phyloP scores from a whole-genome alignment of 2,113 vertebrate species.

The Daboia siamensis region DNA sequence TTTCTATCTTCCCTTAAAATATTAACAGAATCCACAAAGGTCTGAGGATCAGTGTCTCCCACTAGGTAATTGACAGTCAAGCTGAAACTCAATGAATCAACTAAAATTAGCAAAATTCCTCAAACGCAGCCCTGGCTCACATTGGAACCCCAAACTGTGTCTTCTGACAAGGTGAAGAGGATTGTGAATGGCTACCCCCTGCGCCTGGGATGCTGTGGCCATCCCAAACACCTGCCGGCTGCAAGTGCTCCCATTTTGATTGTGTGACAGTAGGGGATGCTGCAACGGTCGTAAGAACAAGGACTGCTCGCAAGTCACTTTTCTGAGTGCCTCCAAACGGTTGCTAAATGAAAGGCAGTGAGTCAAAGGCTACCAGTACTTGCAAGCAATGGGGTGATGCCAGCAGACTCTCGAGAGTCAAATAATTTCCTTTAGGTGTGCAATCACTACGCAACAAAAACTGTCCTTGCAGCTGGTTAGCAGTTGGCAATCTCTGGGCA shows the following conservation, averaged over 20 bases:
- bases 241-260: not conserved
- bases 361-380: not conserved
- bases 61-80: not conserved
- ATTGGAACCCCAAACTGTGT: too few relatives aligned
- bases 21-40: not conserved
- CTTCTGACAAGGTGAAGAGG: not conserved
- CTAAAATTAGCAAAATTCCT: not conserved
- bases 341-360: not conserved
- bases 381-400: not conserved
- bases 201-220: not conserved
- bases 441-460: not conserved
- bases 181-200: not conserved
- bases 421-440: not conserved
- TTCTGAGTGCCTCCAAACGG: not conserved
- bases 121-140: not conserved
- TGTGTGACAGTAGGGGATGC: too few relatives aligned
- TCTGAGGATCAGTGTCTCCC: not conserved
- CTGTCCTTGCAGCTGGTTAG: not conserved
- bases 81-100: not conserved
- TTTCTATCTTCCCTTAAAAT: not conserved
- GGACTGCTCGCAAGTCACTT: not conserved
- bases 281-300: not conserved
- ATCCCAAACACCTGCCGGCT: not conserved
- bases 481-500: not conserved
- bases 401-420: not conserved